These are phyloP conservation scores for Rhinopomastus cyanomelas DNA, from an alignment of 2,113 vertebrate genomes.

Conservation along the genomic window DNA sequence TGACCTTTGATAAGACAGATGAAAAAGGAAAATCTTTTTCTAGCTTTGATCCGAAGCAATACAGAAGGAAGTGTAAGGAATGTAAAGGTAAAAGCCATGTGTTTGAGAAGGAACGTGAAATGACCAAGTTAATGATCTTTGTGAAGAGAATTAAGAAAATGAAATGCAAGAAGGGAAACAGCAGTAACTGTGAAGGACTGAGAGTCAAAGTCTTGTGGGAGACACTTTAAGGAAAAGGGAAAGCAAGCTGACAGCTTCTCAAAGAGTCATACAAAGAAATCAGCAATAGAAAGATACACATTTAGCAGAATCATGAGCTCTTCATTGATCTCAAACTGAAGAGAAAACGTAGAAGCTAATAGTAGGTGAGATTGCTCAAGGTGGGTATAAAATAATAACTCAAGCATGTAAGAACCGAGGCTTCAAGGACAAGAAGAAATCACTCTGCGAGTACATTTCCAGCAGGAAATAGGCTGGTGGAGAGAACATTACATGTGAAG, in stretches of 20 bases:
- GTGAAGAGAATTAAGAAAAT: not conserved
- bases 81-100: not conserved
- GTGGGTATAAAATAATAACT: not conserved
- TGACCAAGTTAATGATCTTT: not conserved
- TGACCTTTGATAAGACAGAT: not conserved
- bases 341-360: not conserved
- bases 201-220: not conserved
- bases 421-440: constrained; percentile 7
- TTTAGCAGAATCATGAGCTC: not conserved
- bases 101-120: not conserved
- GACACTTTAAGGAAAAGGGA: not conserved
- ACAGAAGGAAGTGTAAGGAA: not conserved
- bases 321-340: not conserved
- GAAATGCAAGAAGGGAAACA: not conserved
- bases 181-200: not conserved
- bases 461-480: not conserved
- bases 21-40: not conserved
- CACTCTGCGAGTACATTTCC: not conserved
- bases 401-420: not conserved
- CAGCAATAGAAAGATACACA: not conserved
- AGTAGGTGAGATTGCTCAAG: not conserved
- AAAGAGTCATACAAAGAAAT: not conserved
- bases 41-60: not conserved
- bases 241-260: not conserved
- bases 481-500: not conserved